A percentile compares a stretch with the other conserved stretches of the same genome.
These are phyloP conservation scores for Stictocephala bisonia DNA, from an alignment of 2,888 invertebrate species.

Conservation along the genomic window DNA sequence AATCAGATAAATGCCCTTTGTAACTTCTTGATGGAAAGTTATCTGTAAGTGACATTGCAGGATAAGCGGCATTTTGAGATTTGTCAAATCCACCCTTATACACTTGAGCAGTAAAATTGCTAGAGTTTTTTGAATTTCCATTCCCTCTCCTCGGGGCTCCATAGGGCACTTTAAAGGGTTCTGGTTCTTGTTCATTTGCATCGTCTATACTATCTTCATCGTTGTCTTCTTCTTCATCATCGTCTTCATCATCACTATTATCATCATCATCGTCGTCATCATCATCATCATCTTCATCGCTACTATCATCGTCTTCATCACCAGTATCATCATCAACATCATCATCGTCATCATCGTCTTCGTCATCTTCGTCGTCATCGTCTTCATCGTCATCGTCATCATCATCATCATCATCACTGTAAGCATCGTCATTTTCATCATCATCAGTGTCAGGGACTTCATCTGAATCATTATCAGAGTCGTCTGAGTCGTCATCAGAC, in stretches of 20 bases:
- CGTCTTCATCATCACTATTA: not conserved
- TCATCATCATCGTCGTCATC: not conserved
- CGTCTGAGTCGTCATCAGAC: not conserved
- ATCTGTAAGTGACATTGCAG: no score
- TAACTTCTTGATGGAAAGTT: no score
- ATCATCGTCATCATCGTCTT: not conserved
- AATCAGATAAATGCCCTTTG: no score
- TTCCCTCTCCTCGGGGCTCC: no score
- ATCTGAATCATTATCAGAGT: not conserved
- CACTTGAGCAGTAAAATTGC: no score
- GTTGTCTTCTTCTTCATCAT: not conserved
- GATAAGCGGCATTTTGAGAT: no score
- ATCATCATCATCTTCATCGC: not conserved
- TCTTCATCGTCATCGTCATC: not conserved
- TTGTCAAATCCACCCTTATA: no score
- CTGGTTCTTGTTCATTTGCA: no score
- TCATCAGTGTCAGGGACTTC: not conserved
- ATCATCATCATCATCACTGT: not conserved
- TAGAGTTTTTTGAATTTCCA: no score
- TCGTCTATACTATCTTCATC: not conserved
- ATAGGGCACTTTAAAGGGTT: no score
- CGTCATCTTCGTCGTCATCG: not conserved
- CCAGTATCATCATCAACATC: not conserved
- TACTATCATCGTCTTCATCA: not conserved
- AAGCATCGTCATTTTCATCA: not conserved